Conservation (phyloP, 2,888 invertebrate species). For the Epinotia ramella region DNA sequence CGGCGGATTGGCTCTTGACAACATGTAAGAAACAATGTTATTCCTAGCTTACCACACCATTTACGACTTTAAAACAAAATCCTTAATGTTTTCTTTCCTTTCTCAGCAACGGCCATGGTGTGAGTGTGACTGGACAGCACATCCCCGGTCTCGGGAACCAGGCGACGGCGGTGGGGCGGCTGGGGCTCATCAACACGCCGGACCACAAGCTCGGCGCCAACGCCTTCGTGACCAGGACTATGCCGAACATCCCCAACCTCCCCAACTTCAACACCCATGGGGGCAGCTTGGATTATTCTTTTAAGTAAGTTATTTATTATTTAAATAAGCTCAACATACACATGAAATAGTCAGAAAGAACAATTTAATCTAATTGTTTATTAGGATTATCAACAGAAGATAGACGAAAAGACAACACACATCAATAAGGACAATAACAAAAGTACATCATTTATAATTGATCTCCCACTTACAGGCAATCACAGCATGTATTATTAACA, state of each 20-base stretch:
- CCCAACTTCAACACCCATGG: constrained; percentile 53
- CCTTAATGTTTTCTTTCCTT: neutral
- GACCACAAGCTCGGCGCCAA: constrained; percentile 52
- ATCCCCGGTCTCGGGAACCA: constrained; percentile 52
- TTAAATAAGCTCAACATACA: too few species aligned
- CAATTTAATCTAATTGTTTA: too few species aligned
- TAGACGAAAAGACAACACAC: too few species aligned
- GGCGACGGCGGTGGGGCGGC: constrained; percentile 49
- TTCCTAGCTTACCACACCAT: neutral
- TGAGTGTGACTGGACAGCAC: constrained; percentile 48
- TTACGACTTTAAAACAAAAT: neutral
- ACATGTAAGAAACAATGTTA: constrained; percentile 58
- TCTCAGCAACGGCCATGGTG: constrained; percentile 46
- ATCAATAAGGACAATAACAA: too few species aligned
- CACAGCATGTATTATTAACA: too few species aligned
- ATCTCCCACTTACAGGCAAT: too few species aligned
- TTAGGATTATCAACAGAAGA: too few species aligned
- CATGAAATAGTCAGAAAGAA: too few species aligned
- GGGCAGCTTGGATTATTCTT: constrained; percentile 44
- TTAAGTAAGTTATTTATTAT: neutral
- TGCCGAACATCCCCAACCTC: constrained; percentile 49
- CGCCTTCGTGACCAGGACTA: constrained; percentile 52
- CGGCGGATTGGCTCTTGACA: constrained; percentile 61
- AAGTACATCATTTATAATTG: too few species aligned
- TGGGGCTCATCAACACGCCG: constrained; percentile 49